phyloP scores from a whole-genome alignment of 2,888 invertebrate genomes.

The Latrodectus hesperus region DNA sequence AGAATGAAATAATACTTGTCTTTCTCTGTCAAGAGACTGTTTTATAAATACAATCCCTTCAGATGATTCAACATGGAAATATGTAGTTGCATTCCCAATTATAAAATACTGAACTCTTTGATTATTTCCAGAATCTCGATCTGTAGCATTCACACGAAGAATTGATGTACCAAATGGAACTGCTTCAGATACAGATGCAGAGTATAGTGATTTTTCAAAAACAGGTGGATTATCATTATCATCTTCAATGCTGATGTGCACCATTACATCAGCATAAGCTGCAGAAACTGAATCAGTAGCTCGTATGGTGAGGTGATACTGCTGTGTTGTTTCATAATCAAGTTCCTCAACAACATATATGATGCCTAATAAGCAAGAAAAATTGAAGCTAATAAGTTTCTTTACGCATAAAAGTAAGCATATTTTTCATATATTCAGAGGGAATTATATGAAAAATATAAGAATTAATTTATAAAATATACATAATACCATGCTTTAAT shows the following conservation, averaged over 20 bases:
- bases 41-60: conserved; percentile 87
- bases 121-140: conserved; percentile 78
- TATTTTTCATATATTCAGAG: too few species aligned
- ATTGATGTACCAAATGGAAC: conserved; percentile 74
- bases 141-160: conserved; percentile 73
- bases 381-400: not conserved
- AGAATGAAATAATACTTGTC: conserved; percentile 75
- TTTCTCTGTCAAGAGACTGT: conserved; percentile 87
- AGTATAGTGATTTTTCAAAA: conserved; percentile 79
- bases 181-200: conserved; percentile 75
- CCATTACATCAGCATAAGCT: conserved; percentile 88
- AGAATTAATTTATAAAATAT: too few species aligned
- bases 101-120: conserved; percentile 83
- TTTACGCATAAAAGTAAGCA: too few species aligned
- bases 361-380: conserved; percentile 81
- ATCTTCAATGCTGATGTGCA: conserved; percentile 81
- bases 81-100: conserved; percentile 78
- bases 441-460: too few species aligned
- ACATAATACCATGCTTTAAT: too few species aligned
- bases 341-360: conserved; percentile 89
- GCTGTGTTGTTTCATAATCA: conserved; percentile 88
- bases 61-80: conserved; percentile 84
- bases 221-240: conserved; percentile 93
- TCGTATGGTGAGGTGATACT: conserved; percentile 86
- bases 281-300: conserved; percentile 87